Percentiles rank a stretch among this genome's conserved stretches.
Evolutionary conservation across 2,113 vertebrate species (phyloP).

Genomic region (Onychorhynchus coronatus): DNA sequence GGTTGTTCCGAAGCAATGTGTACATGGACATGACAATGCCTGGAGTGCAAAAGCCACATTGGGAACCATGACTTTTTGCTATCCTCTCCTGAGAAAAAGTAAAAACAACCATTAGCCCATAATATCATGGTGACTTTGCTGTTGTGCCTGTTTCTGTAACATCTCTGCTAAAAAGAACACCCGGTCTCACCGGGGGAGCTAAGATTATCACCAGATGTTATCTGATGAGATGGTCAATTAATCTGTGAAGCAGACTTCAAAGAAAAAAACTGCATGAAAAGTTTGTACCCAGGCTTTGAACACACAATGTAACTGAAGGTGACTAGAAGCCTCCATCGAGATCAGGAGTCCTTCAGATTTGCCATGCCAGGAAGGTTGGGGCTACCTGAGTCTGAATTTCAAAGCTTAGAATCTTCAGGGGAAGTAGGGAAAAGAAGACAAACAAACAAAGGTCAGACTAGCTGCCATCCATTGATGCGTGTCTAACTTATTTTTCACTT

Average conservation of each 20-base stretch:
- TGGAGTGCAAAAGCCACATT: slow-evolving; percentile 96
- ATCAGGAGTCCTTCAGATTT: neutral
- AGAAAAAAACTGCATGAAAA: neutral
- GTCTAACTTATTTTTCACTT: neutral
- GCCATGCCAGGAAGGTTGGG: neutral
- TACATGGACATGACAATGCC: slow-evolving; percentile 99
- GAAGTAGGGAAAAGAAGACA: neutral
- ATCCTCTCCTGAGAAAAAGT: slow-evolving; percentile 84
- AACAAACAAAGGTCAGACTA: neutral
- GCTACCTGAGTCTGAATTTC: neutral
- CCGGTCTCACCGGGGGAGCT: neutral
- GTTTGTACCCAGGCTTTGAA: neutral
- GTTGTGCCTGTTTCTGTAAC: neutral
- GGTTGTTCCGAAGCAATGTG: slow-evolving; percentile 84
- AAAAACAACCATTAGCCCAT: neutral
- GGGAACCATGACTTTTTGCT: slow-evolving; percentile 89
- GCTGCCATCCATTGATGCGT: neutral
- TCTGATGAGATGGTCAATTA: neutral
- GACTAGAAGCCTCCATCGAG: neutral
- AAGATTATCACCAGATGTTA: neutral
- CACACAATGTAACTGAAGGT: neutral
- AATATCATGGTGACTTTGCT: neutral
- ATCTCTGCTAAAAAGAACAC: neutral
- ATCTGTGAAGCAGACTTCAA: neutral
- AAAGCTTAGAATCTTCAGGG: neutral